Evolutionary conservation across 2,113 vertebrate genomes (phyloP).

Genomic region (Hyla sarda): DNA sequence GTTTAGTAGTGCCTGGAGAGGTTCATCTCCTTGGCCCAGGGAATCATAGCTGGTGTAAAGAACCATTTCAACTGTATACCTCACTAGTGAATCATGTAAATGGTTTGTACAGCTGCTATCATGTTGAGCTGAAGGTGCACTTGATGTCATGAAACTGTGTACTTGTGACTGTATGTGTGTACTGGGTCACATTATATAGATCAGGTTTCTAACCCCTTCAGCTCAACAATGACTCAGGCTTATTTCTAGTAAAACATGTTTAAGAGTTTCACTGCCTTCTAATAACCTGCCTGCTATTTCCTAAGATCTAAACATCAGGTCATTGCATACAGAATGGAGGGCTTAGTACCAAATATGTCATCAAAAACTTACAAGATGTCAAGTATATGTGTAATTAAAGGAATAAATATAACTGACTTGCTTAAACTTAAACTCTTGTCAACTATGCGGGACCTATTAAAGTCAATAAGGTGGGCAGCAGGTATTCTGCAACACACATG

Average conservation of each 20-base stretch:
- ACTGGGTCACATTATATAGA: background rate
- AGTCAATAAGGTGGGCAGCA: no score
- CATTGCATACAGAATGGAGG: background rate
- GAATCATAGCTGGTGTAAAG: background rate
- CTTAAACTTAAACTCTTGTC: no score
- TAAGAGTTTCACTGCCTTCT: conserved; percentile 3
- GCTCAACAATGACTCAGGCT: background rate
- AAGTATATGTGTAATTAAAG: no score
- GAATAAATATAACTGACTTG: no score
- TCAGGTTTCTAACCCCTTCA: conserved; percentile 6
- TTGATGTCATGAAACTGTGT: conserved; percentile 42
- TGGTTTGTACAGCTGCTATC: background rate
- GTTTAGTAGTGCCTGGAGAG: background rate
- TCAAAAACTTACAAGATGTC: no score
- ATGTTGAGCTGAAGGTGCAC: background rate
- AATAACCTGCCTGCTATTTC: background rate
- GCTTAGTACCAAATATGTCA: no score
- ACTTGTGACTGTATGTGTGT: background rate
- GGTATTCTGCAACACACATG: no score
- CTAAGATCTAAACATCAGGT: background rate
- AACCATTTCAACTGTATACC: background rate
- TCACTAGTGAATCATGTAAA: conserved; percentile 11
- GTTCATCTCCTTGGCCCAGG: background rate
- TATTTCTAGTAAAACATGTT: conserved; percentile 46
- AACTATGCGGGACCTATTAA: no score